Base-by-base conservation (phyloP, 92 coral and sea anemone genomes). In the Epizoanthus stellaris region DNA sequence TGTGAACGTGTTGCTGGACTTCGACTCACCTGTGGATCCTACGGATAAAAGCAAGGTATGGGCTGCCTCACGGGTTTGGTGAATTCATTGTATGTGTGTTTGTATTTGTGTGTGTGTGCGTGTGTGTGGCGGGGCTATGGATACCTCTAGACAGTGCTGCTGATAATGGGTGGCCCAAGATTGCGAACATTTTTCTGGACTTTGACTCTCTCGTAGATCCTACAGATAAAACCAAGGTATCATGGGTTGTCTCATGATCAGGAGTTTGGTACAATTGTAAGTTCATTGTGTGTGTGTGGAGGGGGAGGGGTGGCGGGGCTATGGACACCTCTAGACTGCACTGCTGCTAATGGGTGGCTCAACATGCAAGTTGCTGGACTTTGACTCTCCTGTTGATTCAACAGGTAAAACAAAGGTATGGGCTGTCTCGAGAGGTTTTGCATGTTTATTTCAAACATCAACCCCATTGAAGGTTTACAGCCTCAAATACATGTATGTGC, bases 91-190 rank as follows among this genome's bases (percentile, higher is more conserved):
- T 20, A 13, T 71, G 13, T 7, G 38, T 20, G 23, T 23, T 23
- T 23, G 25, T 23, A 23, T 23, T 23, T 23, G 25, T 23, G 25
- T 20, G 42, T 71, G 13, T 7, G 38, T 20, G 23, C 2, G 1
- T 0, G 38, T 64, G 38, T 2, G 70, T 2, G 2, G 19, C 0
- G 8, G 19, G 13, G 11, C 49, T 89, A 19, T 96, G 98, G 98
- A 94, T 96, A 38, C 98, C 98, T 5, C 82, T 96, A 72, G 98
- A 96, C 85, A 94, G 98, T 81, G 96, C 98, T 25, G 98, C 98
- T 23, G 91, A 93, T 19, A 73, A 87, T 15, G 98, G 98, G 7
- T 91, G 90, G 79, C 77, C 89, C 3, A 96, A 96, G 66, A 92
- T 88, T 16, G 96, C 94, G 0, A 70, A 61, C 16, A 73, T 94